Evolutionary conservation across 2,113 vertebrate species (phyloP), one percentile per base, ranked within the genome.

Genomic region (Phycodurus eques): DNA sequence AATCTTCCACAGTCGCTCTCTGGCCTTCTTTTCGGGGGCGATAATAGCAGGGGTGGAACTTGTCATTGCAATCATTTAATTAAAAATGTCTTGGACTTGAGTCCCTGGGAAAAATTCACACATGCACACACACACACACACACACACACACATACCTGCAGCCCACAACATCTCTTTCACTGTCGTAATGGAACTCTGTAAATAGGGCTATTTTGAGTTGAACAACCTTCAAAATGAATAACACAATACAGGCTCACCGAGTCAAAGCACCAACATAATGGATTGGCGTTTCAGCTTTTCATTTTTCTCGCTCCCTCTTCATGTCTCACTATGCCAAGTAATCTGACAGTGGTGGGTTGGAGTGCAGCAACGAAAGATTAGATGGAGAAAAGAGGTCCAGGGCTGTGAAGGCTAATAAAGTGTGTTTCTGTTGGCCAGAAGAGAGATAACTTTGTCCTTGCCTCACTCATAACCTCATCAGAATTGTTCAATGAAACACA

Each of bases 361-460:
- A 35, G 79, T 54, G 73, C 53, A 68, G 56, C 63, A 79, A 85
- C 31, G 15, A 69, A 83, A 78, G 62, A 81, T 82, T 85, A 71
- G 63, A 82, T 76, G 59, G 70, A 61, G 70, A 82, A 79, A 59
- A 42, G 1, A 63, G 43, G 70, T 68, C 77, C 74, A 70, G 75
- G 80, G 84, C 73, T 75, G 71, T 8, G 71, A 83, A 82, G 82
- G 87, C 82, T 90, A 90, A 92, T 89, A 90, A 89, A 92, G 80
- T 77, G 72, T 81, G 84, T 87, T 88, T 86, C 86, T 84, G 85
- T 85, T 86, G 82, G 80, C 76, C 64, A 86, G 74, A 84, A 80
- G 79, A 85, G 80, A 88, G 87, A 90, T 87, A 89, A 83, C 83
- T 90, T 90, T 88, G 88, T 88, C 88, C 86, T 90, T 90, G 87